phyloP scores from a whole-genome alignment of 2,888 invertebrate species.

The Ophion obscuratus region DNA sequence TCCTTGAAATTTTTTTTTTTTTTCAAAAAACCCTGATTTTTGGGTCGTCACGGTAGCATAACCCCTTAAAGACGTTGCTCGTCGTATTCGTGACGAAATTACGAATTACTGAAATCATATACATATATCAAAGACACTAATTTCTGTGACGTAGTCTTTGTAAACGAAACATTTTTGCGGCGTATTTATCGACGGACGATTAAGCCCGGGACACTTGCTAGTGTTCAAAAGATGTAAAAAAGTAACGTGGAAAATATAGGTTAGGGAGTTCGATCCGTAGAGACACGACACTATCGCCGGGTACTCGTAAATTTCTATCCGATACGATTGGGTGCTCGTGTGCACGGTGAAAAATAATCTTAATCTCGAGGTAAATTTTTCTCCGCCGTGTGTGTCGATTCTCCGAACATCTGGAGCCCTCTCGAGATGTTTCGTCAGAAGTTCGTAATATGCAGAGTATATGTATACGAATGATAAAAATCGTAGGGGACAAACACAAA shows the following conservation, averaged over 20 bases:
- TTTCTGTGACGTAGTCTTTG: not conserved
- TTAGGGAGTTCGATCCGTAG: not conserved
- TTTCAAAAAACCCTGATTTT: too few species aligned
- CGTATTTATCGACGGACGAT: not conserved
- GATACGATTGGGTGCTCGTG: not conserved
- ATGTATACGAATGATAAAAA: not conserved
- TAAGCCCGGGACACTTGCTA: too few species aligned
- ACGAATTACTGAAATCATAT: too few species aligned
- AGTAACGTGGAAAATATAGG: not conserved
- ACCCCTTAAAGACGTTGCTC: too few species aligned
- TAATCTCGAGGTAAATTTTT: not conserved
- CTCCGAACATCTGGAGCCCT: not conserved
- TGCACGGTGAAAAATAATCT: not conserved
- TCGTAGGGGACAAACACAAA: constrained; percentile 6
- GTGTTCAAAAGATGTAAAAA: not conserved
- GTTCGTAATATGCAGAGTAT: not conserved
- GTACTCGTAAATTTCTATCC: not conserved
- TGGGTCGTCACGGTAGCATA: too few species aligned
- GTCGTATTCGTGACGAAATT: too few species aligned
- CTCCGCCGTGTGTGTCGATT: not conserved
- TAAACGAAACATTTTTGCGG: not conserved
- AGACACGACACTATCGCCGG: not conserved
- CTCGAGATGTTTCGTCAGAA: not conserved
- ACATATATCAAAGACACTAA: not conserved
- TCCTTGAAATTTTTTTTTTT: too few species aligned